Base-by-base conservation (phyloP, 2,888 invertebrate genomes). In the Junonia oenone region DNA sequence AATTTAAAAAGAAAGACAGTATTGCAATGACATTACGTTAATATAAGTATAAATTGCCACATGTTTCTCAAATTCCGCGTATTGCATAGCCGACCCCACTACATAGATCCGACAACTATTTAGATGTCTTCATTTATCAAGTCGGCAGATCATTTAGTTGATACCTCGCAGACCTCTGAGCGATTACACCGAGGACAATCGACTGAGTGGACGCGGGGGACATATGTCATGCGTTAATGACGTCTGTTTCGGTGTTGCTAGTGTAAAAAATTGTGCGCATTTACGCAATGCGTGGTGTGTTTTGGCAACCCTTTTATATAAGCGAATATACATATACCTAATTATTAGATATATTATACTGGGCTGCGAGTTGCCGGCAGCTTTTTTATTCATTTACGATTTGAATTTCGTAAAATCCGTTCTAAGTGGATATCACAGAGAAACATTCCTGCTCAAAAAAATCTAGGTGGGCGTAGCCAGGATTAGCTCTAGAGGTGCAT, bases 71-170 rank as follows among this genome's bases (percentile, higher is more conserved):
- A 0, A 6, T 8, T 11, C 17, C 69, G 69, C 69, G 13, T 0
- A 15, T 49, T 70, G 63, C 47, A 19, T 65, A 59, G 78, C 80
- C 75, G 11, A 33, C 2, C 4, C n/a, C 55, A 59, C 62, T 63
- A 22, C 46, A 58, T 66, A 69, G 62, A 68, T 68, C 69, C 68
- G 68, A 71, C 72, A 68, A 73, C 78, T 80, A 79, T 81, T 77
- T 81, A 68, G 75, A 73, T 71, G 69, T 71, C 62, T 68, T 67
- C 83, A 81, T 87, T 85, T 83, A 74, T 88, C 84, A 71, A 72
- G 81, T 78, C 82, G 66, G 64, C 70, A 70, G 71, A 78, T 78
- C 84, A 76, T 84, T 83, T 81, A 73, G 72, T 69, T 82, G 88
- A 87, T 76, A 73, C 63, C 73, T 70, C 68, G 74, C 88, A 88